phyloP scores from a whole-genome alignment of 2,797 vertebrate species.

The Bufotes viridis region DNA sequence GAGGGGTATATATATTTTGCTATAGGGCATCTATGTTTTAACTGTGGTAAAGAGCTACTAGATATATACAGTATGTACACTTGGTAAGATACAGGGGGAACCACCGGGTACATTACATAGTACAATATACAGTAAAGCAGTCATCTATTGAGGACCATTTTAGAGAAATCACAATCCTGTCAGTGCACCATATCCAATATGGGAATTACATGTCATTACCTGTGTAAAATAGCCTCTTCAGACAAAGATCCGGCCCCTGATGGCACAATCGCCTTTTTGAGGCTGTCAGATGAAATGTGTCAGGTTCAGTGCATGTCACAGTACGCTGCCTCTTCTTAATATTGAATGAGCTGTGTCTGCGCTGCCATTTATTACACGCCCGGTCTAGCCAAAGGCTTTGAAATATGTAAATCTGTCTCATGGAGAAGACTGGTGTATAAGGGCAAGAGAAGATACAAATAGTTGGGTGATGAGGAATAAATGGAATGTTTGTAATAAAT shows the following conservation, averaged over 20 bases:
- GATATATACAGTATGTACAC: background rate
- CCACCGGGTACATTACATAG: background rate
- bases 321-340: slow-evolving; percentile 34
- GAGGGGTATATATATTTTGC: background rate
- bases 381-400: slow-evolving; percentile 11
- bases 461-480: background rate
- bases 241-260: slow-evolving; percentile 41
- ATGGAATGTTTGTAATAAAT: background rate
- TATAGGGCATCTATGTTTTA: background rate
- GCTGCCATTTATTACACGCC: slow-evolving; percentile 36
- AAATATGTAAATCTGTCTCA: slow-evolving; percentile 33
- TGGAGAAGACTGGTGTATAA: background rate
- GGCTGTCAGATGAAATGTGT: slow-evolving; percentile 66
- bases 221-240: slow-evolving; percentile 18
- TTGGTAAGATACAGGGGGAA: no score
- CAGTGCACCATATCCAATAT: background rate
- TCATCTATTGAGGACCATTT: background rate
- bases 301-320: slow-evolving; percentile 38
- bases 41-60: background rate
- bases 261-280: slow-evolving; percentile 49
- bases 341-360: slow-evolving; percentile 36
- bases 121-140: background rate
- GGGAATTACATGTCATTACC: slow-evolving; percentile 6
- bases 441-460: background rate
- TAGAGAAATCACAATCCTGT: no score